Base-by-base conservation (phyloP, 2,113 vertebrate genomes). In the Sturnus vulgaris region DNA sequence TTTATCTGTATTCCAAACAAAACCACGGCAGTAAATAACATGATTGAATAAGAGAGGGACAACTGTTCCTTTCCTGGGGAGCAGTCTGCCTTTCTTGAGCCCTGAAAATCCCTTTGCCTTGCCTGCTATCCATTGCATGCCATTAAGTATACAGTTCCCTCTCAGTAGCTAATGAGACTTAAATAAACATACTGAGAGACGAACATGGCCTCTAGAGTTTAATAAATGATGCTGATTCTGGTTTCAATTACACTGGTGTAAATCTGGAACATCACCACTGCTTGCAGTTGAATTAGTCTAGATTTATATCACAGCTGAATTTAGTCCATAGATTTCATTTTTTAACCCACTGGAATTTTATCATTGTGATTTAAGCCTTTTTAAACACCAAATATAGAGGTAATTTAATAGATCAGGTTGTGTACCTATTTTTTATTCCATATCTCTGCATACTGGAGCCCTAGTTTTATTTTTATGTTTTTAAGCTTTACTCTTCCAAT, bases 161-260 rank as follows among this genome's bases (percentile, higher is more conserved):
- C 82, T 94, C 85, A 88, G 88, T 71, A 88, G 90, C 76, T 97
- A 95, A 96, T 90, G 92, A 97, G 85, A 95, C 92, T 95, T 95
- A 93, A 97, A 94, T 95, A 96, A 97, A 95, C 94, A 94, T 92
- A 93, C 72, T 42, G 87, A 94, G 82, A 93, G 82, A 90, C 27
- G 3, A 95, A 92, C 95, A 88, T 8, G n/a, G 88, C 79, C 82
- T 94, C 85, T 71, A 31, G 85, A 88, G 90, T 93, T 97, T 95
- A 97, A 96, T 94, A 97, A 95, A 96, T 94, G 57, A 96, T 96
- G 88, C 90, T 75, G 85, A 93, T 95, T 96, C 85, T 88, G 71
- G 92, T 96, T 82, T 96, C 68, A 2, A 2, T 97, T 95, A 96
- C 71, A 8, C 56, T 71, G 44, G 82, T 92, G 90, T 93, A 96